A percentile compares a stretch with the other conserved stretches of the same genome.
Conservation (phyloP, 2,888 invertebrate genomes). For the Trissolcus brochymenae region DNA sequence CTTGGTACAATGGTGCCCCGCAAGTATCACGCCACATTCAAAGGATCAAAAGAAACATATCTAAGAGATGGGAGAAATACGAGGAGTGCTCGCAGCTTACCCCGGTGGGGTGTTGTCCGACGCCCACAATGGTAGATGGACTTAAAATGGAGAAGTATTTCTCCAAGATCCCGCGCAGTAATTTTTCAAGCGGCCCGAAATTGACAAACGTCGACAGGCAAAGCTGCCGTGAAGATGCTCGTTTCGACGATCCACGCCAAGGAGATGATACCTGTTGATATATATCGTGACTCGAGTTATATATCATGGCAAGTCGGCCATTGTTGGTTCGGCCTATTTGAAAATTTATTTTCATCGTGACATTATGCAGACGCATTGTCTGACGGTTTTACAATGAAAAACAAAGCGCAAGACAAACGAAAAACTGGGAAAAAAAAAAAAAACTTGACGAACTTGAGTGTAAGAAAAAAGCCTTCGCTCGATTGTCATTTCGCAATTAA, state of each 20-base stretch:
- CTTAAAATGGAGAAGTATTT: conserved; percentile 58
- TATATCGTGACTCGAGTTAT: conserved; percentile 44
- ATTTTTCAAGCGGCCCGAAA: conserved; percentile 56
- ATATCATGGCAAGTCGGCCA: conserved; percentile 47
- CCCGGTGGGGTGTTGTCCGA: conserved; percentile 42
- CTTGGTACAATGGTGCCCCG: conserved; percentile 4
- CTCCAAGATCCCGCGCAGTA: conserved; percentile 44
- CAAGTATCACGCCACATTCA: conserved; percentile 53
- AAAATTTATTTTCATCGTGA: conserved; percentile 17
- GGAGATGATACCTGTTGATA: conserved; percentile 60
- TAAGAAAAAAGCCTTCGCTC: too few species aligned
- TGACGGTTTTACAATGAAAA: too few species aligned
- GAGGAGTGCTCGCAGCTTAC: conserved; percentile 37
- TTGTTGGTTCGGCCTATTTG: conserved; percentile 46
- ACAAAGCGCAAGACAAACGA: neutral
- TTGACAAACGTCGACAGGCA: conserved; percentile 57
- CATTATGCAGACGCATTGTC: conserved; percentile 33
- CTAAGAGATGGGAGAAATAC: conserved; percentile 52
- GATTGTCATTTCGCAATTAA: neutral
- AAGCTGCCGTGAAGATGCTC: conserved; percentile 50
- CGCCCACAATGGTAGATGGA: conserved; percentile 57
- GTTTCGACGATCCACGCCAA: conserved; percentile 54
- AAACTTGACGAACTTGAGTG: too few species aligned
- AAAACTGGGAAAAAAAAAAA: neutral
- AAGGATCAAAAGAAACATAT: conserved; percentile 63